phyloP scores from a whole-genome alignment of 1,140 invertebrate genomes.

The Drosophila suzukii region DNA sequence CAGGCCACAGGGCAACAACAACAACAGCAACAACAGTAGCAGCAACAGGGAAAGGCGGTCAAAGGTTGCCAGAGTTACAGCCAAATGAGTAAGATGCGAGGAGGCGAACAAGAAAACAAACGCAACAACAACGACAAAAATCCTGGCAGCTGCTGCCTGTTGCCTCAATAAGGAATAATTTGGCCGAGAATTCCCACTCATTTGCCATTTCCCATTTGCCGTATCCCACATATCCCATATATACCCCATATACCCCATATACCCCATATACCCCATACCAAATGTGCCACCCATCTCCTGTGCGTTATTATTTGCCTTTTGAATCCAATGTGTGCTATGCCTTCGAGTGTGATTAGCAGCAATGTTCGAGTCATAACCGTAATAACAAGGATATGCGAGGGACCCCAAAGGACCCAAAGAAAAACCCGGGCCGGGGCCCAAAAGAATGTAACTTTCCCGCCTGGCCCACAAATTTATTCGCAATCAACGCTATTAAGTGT shows the following conservation, averaged over 20 bases:
- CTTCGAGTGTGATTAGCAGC: constrained; percentile 66
- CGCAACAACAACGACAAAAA: neutral
- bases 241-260: too few species aligned
- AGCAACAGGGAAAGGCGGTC: constrained; percentile 31
- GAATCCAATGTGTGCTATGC: constrained; percentile 60
- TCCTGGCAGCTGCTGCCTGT: constrained; percentile 51
- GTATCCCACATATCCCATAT: neutral
- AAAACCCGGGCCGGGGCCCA: neutral
- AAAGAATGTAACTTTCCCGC: constrained; percentile 3
- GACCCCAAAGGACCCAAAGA: constrained; percentile 8
- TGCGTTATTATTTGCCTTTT: constrained; percentile 56
- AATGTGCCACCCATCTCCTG: constrained; percentile 2
- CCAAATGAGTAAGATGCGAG: constrained; percentile 47
- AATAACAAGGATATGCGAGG: constrained; percentile 37
- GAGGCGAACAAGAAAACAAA: neutral
- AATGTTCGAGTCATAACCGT: constrained; percentile 37
- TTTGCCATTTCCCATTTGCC: neutral
- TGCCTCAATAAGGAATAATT: constrained; percentile 56
- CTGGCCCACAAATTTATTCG: constrained; percentile 26
- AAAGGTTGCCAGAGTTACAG: constrained; percentile 61
- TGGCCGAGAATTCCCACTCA: constrained; percentile 18
- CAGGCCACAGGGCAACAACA: constrained; percentile 50
- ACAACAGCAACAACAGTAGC: constrained; percentile 2
- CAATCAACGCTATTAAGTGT: constrained; percentile 47
- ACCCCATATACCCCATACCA: too few species aligned